phyloP scores from a whole-genome alignment of 30 jellyfish, hydroid and myxozoan species.

The Haliclystus octoradiatus region DNA sequence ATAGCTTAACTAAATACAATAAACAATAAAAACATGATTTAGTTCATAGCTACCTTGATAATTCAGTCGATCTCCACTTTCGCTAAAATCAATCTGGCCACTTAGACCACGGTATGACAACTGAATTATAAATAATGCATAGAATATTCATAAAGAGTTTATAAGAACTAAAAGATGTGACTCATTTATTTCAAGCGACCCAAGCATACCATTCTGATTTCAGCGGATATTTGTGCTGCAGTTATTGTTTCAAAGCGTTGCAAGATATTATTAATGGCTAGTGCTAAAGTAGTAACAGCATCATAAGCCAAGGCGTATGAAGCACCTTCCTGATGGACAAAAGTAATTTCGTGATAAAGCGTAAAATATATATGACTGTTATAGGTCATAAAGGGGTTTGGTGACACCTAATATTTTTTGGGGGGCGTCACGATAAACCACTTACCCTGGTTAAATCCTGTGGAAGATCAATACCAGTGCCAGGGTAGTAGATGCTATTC shows the following conservation, averaged over 20 bases:
- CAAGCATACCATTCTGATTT: conserved; percentile 30
- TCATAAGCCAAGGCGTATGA: conserved; percentile 59
- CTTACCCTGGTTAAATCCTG: conserved; percentile 1
- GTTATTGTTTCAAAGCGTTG: conserved; percentile 37
- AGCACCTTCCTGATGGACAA: conserved; percentile 41
- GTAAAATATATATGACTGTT: neutral
- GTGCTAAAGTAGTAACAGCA: conserved; percentile 37
- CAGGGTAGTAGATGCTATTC: neutral
- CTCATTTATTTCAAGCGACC: neutral
- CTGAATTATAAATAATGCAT: neutral
- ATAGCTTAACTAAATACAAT: too few species aligned
- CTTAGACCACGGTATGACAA: conserved; percentile 14
- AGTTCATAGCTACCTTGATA: conserved; percentile 20
- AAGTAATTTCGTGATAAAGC: too few species aligned
- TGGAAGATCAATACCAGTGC: neutral
- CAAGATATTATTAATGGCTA: conserved; percentile 43
- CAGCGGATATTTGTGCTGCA: conserved; percentile 32
- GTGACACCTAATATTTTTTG: neutral
- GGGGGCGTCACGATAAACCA: neutral
- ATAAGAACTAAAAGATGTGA: neutral
- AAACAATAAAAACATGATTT: too few species aligned
- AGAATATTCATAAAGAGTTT: conserved; percentile 7
- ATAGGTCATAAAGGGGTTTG: neutral
- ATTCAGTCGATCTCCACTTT: conserved; percentile 15
- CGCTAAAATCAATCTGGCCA: conserved; percentile 9